Percentiles rank a stretch among this genome's conserved stretches.
Evolutionary conservation across 2,113 vertebrate species (phyloP).

Genomic region (Empidonax alnorum): DNA sequence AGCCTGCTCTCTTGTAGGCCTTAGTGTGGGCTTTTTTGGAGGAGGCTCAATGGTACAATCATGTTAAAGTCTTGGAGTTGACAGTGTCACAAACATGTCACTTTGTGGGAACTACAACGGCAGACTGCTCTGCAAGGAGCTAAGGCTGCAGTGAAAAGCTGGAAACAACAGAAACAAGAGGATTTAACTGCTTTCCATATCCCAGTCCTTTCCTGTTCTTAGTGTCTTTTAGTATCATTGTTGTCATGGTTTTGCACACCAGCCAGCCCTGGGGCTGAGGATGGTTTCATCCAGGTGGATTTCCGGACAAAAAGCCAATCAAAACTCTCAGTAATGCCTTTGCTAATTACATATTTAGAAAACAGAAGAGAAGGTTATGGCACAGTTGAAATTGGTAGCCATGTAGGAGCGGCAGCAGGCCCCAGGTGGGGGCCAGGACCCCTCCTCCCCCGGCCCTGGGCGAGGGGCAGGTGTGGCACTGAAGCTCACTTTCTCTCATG

Average conservation of each 20-base stretch:
- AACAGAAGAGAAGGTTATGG: too few relatives aligned
- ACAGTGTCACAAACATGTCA: neutral
- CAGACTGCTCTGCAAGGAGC: neutral
- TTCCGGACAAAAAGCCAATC: too few relatives aligned
- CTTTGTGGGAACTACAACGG: neutral
- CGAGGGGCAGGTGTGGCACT: too few relatives aligned
- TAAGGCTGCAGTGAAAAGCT: neutral
- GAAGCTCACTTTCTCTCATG: too few relatives aligned
- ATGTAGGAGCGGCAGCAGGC: too few relatives aligned
- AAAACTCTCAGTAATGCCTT: too few relatives aligned
- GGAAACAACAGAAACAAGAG: neutral
- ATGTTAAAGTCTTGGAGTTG: neutral
- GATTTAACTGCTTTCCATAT: neutral
- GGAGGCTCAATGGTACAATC: neutral
- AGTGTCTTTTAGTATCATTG: neutral
- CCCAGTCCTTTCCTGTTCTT: neutral
- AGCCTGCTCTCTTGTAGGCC: neutral
- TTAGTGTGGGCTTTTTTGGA: neutral
- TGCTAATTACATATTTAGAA: too few relatives aligned
- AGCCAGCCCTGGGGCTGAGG: too few relatives aligned
- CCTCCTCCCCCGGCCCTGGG: too few relatives aligned
- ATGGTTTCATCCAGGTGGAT: too few relatives aligned
- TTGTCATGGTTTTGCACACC: neutral
- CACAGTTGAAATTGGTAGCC: too few relatives aligned
- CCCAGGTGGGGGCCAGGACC: too few relatives aligned